A percentile compares a stretch with the other conserved stretches of the same genome.
These are phyloP conservation scores for Meiosimyza decipiens DNA, from an alignment of 2,888 invertebrate species.

Conservation along the genomic window DNA sequence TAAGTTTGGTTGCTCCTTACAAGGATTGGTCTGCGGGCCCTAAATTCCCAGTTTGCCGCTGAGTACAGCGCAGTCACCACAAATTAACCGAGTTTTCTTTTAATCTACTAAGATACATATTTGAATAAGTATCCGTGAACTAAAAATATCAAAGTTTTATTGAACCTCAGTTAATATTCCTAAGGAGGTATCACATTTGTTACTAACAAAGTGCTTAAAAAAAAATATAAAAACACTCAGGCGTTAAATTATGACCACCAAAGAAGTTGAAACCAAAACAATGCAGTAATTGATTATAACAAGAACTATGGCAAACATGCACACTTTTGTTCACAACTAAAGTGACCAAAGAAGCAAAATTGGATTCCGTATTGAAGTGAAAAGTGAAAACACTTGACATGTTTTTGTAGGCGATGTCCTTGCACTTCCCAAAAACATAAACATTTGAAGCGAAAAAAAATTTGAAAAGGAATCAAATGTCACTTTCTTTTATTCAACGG, in stretches of 20 bases:
- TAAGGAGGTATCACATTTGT: no score
- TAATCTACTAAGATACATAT: no score
- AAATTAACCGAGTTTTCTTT: no score
- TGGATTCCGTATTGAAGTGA: constrained; percentile 24
- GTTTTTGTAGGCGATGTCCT: constrained; percentile 41
- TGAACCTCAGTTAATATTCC: no score
- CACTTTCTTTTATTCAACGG: background rate
- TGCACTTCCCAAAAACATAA: constrained; percentile 17
- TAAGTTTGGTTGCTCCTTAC: no score
- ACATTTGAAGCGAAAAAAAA: background rate
- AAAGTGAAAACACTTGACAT: constrained; percentile 47
- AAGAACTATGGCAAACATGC: constrained; percentile 36
- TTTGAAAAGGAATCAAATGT: background rate
- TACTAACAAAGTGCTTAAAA: no score
- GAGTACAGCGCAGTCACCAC: no score
- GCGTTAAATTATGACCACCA: constrained; percentile 26
- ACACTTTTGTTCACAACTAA: background rate
- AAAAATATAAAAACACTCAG: no score
- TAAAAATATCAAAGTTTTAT: no score
- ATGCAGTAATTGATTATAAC: constrained; percentile 27
- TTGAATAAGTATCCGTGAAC: no score
- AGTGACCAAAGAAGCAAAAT: constrained; percentile 25
- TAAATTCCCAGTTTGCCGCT: no score
- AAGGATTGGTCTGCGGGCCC: no score
- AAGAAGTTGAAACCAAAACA: constrained; percentile 4